A percentile compares a stretch with the other conserved stretches of the same genome.
Evolutionary conservation across 2,113 vertebrate species (phyloP).

Genomic region (Labeo catla): DNA sequence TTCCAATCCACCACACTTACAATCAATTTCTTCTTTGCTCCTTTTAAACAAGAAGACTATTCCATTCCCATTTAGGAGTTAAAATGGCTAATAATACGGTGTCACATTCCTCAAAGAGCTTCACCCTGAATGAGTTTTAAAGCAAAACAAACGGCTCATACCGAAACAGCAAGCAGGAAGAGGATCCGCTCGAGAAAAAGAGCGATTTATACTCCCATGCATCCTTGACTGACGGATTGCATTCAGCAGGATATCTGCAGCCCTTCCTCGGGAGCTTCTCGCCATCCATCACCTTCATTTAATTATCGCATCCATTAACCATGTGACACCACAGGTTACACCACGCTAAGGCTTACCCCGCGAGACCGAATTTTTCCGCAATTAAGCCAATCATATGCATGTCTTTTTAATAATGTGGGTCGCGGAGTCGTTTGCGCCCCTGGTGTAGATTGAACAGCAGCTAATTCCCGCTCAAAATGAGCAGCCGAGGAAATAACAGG

Average conservation of each 20-base stretch:
- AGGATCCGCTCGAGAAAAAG: neutral
- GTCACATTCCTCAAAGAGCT: neutral
- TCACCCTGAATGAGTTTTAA: neutral
- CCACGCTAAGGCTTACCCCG: neutral
- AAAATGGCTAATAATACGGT: conserved; percentile 1
- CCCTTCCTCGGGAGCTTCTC: neutral
- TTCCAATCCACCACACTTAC: neutral
- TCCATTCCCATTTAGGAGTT: neutral
- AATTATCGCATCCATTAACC: conserved; percentile 36
- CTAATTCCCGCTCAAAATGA: conserved; percentile 45
- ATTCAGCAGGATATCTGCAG: neutral
- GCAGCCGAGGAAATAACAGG: conserved; percentile 35
- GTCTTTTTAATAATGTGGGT: conserved; percentile 41
- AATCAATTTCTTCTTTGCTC: conserved; percentile 11
- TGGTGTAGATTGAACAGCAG: conserved; percentile 11
- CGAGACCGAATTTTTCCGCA: conserved; percentile 24
- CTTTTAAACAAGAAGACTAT: neutral
- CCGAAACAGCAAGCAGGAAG: neutral
- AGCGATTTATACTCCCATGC: neutral
- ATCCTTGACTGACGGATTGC: neutral
- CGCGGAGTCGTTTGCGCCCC: conserved; percentile 14
- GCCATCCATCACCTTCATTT: conserved; percentile 31
- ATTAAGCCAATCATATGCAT: conserved; percentile 48
- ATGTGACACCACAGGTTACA: conserved; percentile 29
- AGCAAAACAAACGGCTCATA: neutral